Evolutionary conservation across 2,797 vertebrate species (phyloP).

Genomic region (Muscicapa comitata): DNA sequence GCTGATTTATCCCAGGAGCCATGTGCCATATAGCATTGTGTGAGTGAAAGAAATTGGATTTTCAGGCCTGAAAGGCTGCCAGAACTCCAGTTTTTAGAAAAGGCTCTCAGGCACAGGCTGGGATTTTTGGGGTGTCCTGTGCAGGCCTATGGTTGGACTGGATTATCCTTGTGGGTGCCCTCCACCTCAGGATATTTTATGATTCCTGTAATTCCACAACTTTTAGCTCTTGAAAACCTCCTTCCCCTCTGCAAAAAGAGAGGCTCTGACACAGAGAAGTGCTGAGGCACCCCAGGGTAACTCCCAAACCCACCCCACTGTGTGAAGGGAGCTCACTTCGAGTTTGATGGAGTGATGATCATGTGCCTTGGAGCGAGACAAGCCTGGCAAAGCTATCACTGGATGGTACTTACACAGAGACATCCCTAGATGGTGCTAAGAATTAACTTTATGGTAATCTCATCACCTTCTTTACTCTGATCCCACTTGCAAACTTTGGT

Average conservation of each 20-base stretch:
- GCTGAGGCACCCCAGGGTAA: not conserved
- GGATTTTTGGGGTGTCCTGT: not conserved
- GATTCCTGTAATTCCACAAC: not conserved
- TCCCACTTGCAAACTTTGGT: not conserved
- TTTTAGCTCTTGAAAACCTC: not conserved
- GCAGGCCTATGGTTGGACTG: not conserved
- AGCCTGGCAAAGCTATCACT: not conserved
- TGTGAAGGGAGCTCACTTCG: not conserved
- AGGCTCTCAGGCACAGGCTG: not conserved
- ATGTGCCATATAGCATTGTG: rapidly evolving
- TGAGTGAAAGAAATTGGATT: not conserved
- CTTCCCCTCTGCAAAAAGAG: not conserved
- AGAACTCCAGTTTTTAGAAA: not conserved
- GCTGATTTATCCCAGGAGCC: not conserved
- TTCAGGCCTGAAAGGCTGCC: not conserved
- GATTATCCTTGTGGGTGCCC: not conserved
- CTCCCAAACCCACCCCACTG: not conserved
- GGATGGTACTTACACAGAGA: not conserved
- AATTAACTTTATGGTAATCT: slow-evolving; percentile 33
- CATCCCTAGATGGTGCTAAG: slow-evolving; percentile 64
- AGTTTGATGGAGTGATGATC: not conserved
- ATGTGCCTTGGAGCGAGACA: rapidly evolving
- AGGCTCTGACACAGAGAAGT: not conserved
- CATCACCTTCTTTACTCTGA: not conserved
- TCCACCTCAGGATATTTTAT: not conserved